Conservation (phyloP, 2,888 invertebrate genomes). For the Flexamia atlantica region DNA sequence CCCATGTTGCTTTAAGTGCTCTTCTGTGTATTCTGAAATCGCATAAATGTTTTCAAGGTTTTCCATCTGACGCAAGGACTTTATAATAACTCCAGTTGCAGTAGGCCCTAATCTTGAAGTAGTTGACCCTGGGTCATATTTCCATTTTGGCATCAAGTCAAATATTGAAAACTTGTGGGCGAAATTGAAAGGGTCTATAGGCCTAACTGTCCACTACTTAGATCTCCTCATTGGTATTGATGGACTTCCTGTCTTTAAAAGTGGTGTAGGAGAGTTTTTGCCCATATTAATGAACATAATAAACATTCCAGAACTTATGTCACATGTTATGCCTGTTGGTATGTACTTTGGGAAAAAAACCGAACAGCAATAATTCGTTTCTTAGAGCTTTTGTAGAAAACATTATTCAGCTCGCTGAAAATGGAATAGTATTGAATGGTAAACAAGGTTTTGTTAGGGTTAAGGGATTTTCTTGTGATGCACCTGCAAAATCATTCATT, state of each 20-base stretch:
- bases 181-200: not conserved
- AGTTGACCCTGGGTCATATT: slow-evolving; percentile 9
- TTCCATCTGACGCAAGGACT: slow-evolving; percentile 12
- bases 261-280: slow-evolving; percentile 9
- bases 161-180: not conserved
- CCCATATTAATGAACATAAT: not conserved
- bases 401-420: not conserved
- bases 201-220: not conserved
- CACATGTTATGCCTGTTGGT: slow-evolving; percentile 6
- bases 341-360: slow-evolving; percentile 54
- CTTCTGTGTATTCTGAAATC: slow-evolving; percentile 26
- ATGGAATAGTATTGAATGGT: slow-evolving; percentile 37
- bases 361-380: slow-evolving; percentile 3
- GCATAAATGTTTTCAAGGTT: not conserved
- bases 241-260: slow-evolving; percentile 25
- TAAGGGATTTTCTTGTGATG: slow-evolving; percentile 65
- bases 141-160: slow-evolving; percentile 19
- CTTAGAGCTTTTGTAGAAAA: slow-evolving; percentile 36
- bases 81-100: slow-evolving; percentile 8
- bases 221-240: slow-evolving; percentile 26
- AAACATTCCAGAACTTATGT: not conserved
- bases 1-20: slow-evolving; percentile 16
- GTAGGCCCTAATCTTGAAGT: not conserved
- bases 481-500: slow-evolving; percentile 65
- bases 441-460: slow-evolving; percentile 39